phyloP scores from a whole-genome alignment of 2,113 vertebrate genomes.

The Athene cunicularia region DNA sequence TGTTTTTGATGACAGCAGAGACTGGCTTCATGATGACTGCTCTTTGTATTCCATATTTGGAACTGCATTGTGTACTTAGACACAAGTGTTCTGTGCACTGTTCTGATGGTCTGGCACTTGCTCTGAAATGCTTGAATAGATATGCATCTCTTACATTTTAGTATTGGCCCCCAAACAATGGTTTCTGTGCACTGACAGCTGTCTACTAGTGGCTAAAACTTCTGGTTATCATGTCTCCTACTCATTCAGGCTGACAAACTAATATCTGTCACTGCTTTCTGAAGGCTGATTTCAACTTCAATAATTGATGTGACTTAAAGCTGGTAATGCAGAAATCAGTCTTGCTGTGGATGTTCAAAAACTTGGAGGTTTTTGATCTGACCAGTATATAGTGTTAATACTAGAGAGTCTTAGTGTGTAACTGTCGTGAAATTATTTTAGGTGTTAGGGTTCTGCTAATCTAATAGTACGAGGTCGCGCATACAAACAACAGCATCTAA shows the following conservation, averaged over 20 bases:
- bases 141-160: neutral
- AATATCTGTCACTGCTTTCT: neutral
- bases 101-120: neutral
- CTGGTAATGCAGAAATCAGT: neutral
- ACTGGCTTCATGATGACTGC: neutral
- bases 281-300: neutral
- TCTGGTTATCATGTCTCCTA: rapidly evolving
- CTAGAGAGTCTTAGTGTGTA: neutral
- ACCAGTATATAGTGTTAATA: neutral
- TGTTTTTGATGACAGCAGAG: neutral
- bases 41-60: neutral
- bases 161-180: neutral
- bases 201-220: neutral
- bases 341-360: neutral
- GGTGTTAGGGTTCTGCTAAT: neutral
- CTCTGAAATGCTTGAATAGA: neutral
- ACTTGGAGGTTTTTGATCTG: neutral
- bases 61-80: neutral
- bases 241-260: neutral
- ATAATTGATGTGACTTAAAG: neutral
- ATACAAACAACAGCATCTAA: neutral
- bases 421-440: neutral
- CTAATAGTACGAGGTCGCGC: neutral
- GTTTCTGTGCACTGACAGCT: neutral
- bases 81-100: neutral